These are phyloP conservation scores for Amazona vittata DNA, from an alignment of 2,113 vertebrate genomes.

Conservation along the genomic window DNA sequence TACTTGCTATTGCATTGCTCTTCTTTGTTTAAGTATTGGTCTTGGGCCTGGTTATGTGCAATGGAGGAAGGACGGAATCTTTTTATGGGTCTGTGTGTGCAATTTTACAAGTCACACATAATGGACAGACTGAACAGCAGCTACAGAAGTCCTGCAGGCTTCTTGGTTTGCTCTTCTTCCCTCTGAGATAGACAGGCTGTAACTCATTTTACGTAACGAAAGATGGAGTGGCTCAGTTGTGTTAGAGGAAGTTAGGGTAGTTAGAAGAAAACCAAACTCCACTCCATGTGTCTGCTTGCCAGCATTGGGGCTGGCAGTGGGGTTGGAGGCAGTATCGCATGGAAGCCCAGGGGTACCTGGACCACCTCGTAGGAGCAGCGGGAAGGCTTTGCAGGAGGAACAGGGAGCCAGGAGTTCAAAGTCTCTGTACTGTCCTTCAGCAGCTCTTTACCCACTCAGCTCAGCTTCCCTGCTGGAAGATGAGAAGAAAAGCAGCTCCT, in stretches of 20 bases:
- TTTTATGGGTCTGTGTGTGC: background rate
- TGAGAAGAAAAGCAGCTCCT: background rate
- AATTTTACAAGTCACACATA: background rate
- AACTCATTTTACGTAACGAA: background rate
- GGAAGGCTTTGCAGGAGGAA: background rate
- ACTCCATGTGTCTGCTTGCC: background rate
- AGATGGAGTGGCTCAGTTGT: background rate
- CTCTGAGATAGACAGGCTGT: background rate
- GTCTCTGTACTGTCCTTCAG: background rate
- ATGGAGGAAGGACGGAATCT: background rate
- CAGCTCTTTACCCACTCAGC: background rate
- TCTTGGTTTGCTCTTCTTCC: background rate
- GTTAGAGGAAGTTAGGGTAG: background rate
- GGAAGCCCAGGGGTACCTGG: background rate
- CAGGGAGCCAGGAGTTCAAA: background rate
- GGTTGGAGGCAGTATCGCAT: fast-evolving
- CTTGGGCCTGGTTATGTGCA: background rate
- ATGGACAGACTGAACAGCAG: background rate
- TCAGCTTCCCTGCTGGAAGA: background rate
- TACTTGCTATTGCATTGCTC: background rate
- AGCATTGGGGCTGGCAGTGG: background rate
- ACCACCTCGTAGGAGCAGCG: background rate
- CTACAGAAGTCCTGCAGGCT: background rate
- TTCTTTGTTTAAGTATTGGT: background rate
- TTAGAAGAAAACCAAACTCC: background rate